These are phyloP conservation scores for Corydoras sp. DNA, from an alignment of 2,113 vertebrate genomes.

Conservation along the genomic window DNA sequence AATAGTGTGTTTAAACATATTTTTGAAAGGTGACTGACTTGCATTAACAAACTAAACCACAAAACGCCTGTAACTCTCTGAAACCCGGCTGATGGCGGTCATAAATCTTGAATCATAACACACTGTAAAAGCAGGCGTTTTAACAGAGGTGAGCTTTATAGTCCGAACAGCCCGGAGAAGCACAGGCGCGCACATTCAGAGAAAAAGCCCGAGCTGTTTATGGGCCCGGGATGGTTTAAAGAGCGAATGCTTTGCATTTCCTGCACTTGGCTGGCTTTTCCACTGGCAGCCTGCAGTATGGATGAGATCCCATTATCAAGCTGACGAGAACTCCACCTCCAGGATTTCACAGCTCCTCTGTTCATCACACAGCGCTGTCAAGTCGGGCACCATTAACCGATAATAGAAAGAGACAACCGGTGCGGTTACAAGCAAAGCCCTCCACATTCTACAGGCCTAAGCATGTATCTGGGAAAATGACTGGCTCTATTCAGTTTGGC, in stretches of 20 bases:
- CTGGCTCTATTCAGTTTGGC: constrained; percentile 75
- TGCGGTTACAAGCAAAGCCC: constrained; percentile 84
- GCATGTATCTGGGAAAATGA: constrained; percentile 78
- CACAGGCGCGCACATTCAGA: background rate
- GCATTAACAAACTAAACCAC: constrained; percentile 20
- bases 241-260: constrained; percentile 38
- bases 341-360: constrained; percentile 80
- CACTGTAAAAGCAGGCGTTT: constrained; percentile 33
- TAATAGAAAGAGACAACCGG: constrained; percentile 95
- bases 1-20: constrained; percentile 1
- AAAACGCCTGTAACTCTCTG: background rate
- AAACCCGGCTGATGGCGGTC: constrained; percentile 26
- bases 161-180: constrained; percentile 16
- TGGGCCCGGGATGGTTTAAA: constrained; percentile 44
- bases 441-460: constrained; percentile 79
- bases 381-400: constrained; percentile 91
- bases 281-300: constrained; percentile 48
- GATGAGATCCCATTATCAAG: constrained; percentile 70
- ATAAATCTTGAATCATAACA: constrained; percentile 22
- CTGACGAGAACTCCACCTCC: constrained; percentile 76
- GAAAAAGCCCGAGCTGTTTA: too few species aligned
- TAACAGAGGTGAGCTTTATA: background rate
- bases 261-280: constrained; percentile 50
- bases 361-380: constrained; percentile 92
- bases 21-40: constrained; percentile 14